Base-by-base conservation (phyloP, 2,797 vertebrate genomes). In the Sebastes nivosus region DNA sequence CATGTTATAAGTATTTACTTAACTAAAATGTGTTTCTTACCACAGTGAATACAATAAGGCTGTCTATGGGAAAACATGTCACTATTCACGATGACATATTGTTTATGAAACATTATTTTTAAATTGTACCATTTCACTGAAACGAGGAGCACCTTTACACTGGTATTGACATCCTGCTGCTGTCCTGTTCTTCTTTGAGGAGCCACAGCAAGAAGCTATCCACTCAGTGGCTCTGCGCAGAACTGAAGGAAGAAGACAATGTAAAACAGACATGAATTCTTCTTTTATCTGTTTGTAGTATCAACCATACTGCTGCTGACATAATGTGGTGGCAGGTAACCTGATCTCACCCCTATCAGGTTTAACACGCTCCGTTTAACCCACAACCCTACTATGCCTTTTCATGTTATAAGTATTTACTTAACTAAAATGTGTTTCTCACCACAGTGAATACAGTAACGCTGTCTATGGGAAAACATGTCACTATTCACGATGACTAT, bases 171-270 rank as follows among this genome's bases (percentile, higher is more conserved):
- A 92, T 86, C 80, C 88, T 75, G 63, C 32, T 59, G 79, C 38
- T 54, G 46, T 34, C 12, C 11, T 64, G 25, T 38, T 20, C 64
- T 79, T 90, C 63, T 72, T 79, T 12, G 81, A 88, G 30, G 38
- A 72, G 38, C 88, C 50, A 74, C 88, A 93, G 58, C 92, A 95
- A 4, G 84, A 84, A 27, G 29, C 24, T 67, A 95, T 68, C 91
- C 91, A 91, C 27, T 72, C 79, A 20, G 69, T 81, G 4, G 80
- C 50, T 67, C 77, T 76, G 29, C 60, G 42, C 76, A 95, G 42
- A 0, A 54, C 94, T 95, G 57, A 57, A 70, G 16, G 34, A 38
- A 65, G 50, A 67, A 76, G 22, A 76, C 8, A 72, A 29, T 4
- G 4, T 58, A 12, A 77, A 67, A 72, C 14, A 78, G 5, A 80